Evolutionary conservation across 2,113 vertebrate species (phyloP).

Genomic region (Cebus imitator): DNA sequence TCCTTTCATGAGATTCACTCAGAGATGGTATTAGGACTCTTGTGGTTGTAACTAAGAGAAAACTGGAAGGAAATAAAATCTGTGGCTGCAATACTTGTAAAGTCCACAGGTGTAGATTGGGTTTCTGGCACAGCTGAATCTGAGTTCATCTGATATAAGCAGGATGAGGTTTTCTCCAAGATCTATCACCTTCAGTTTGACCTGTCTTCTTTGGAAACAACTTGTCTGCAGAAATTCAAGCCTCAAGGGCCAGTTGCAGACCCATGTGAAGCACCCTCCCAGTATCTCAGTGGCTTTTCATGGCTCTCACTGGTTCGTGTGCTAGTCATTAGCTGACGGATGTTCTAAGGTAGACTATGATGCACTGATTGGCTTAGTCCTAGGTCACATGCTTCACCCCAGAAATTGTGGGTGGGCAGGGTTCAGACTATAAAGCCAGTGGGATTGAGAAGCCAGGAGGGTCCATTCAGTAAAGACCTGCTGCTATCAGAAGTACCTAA

Average conservation of each 20-base stretch:
- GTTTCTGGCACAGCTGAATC: neutral
- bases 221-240: neutral
- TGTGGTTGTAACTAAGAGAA: neutral
- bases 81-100: neutral
- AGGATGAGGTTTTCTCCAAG: neutral
- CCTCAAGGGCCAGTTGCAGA: neutral
- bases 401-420: neutral
- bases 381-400: neutral
- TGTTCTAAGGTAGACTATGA: neutral
- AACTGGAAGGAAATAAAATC: neutral
- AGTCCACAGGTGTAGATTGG: too few species aligned
- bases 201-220: neutral
- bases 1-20: neutral
- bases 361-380: neutral
- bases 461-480: neutral
- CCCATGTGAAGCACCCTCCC: neutral
- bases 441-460: neutral
- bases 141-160: neutral
- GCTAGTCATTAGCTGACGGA: neutral
- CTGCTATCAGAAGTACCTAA: neutral
- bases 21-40: neutral
- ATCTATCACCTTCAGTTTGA: neutral
- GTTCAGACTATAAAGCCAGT: neutral
- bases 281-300: neutral
- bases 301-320: neutral